Evolutionary conservation across 2,113 vertebrate species (phyloP).

Genomic region (Apteryx mantelli): DNA sequence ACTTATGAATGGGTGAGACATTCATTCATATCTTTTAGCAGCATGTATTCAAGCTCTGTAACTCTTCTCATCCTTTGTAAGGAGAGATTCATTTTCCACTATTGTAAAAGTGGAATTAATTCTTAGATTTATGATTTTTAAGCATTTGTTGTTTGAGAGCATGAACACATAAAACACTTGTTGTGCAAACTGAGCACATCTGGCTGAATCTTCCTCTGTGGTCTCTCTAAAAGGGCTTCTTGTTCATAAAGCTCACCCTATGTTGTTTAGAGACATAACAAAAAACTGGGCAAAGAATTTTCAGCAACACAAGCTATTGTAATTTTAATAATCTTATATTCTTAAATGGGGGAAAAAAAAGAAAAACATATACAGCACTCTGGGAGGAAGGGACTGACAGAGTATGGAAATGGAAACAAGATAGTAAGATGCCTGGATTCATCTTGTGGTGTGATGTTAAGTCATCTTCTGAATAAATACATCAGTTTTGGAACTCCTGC

Average conservation of each 20-base stretch:
- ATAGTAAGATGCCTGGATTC: background rate
- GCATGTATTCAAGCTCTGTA: background rate
- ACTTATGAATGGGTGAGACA: slow-evolving; percentile 51
- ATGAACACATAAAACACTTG: slow-evolving; percentile 3
- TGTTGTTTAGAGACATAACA: background rate
- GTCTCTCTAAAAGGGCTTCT: background rate
- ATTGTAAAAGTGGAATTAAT: slow-evolving; percentile 56
- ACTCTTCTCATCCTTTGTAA: slow-evolving; percentile 18
- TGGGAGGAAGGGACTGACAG: background rate
- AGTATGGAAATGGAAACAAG: background rate
- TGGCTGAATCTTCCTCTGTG: background rate
- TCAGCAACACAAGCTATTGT: background rate
- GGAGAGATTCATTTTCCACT: background rate
- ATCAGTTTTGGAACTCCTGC: background rate
- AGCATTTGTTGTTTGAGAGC: slow-evolving; percentile 39
- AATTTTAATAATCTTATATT: background rate
- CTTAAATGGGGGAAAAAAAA: background rate
- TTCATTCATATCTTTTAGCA: slow-evolving; percentile 59
- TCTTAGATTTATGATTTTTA: slow-evolving; percentile 48
- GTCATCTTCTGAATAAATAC: background rate
- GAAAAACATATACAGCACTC: background rate
- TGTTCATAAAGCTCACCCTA: background rate
- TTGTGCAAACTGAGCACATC: slow-evolving; percentile 21
- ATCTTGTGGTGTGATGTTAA: background rate
- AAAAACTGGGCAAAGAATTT: background rate